Evolutionary conservation across 2,797 vertebrate genomes (phyloP).

Genomic region (Bovichtus diacanthus): DNA sequence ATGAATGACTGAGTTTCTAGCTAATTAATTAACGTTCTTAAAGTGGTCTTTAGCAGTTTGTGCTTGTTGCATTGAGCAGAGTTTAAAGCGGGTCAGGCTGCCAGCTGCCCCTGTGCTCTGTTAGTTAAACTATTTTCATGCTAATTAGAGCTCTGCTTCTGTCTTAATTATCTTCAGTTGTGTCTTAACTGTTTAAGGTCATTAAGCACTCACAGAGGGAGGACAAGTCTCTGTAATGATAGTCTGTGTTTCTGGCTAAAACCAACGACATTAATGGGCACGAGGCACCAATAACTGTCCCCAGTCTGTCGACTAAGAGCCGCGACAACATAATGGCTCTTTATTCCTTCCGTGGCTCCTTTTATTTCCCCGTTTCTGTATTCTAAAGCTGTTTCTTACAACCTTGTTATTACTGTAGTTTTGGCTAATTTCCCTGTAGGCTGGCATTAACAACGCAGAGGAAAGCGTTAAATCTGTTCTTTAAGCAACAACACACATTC

Average conservation of each 20-base stretch:
- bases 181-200: slow-evolving; percentile 70
- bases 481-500: slow-evolving; percentile 2
- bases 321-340: slow-evolving; percentile 30
- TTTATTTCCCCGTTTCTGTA: slow-evolving; percentile 27
- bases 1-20: slow-evolving; percentile 63
- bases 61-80: slow-evolving; percentile 8
- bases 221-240: slow-evolving; percentile 62
- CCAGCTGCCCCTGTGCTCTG: slow-evolving; percentile 58
- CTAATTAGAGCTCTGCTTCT: slow-evolving; percentile 62
- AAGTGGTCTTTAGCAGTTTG: slow-evolving; percentile 40
- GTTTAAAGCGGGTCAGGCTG: slow-evolving; percentile 56
- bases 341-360: slow-evolving; percentile 1
- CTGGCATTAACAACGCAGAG: neutral
- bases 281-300: slow-evolving; percentile 37
- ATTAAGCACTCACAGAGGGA: slow-evolving; percentile 68
- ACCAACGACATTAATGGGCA: slow-evolving; percentile 39
- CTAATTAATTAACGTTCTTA: slow-evolving; percentile 51
- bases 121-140: slow-evolving; percentile 75
- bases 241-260: slow-evolving; percentile 52
- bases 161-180: slow-evolving; percentile 75
- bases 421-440: slow-evolving; percentile 9
- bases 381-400: slow-evolving; percentile 8
- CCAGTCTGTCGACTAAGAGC: slow-evolving; percentile 14
- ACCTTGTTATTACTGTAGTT: slow-evolving; percentile 13
- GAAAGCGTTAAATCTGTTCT: slow-evolving; percentile 1